A percentile compares a stretch with the other conserved stretches of the same genome.
These are phyloP conservation scores for Pachypanchax playfairii DNA, from an alignment of 2,113 vertebrate genomes.

Conservation along the genomic window DNA sequence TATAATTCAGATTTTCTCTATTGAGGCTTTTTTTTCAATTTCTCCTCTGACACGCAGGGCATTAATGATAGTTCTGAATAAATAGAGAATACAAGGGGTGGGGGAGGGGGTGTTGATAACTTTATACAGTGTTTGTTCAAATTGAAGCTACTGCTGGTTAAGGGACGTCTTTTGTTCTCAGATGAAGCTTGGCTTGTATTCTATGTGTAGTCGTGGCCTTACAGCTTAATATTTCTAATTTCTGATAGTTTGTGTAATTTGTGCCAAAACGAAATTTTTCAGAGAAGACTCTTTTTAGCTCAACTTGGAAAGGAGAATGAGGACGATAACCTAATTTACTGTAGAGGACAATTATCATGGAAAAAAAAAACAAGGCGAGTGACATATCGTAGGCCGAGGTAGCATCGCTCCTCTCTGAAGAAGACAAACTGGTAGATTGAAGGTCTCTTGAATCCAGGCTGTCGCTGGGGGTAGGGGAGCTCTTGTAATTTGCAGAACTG, in stretches of 20 bases:
- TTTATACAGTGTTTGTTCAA: slow-evolving; percentile 69
- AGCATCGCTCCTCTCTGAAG: slow-evolving; percentile 68
- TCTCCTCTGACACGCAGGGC: slow-evolving; percentile 50
- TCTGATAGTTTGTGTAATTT: slow-evolving; percentile 37
- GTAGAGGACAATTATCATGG: slow-evolving; percentile 54
- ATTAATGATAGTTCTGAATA: slow-evolving; percentile 66
- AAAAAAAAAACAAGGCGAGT: slow-evolving; percentile 41
- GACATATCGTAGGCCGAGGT: slow-evolving; percentile 63
- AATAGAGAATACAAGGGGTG: slow-evolving; percentile 52
- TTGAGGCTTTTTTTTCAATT: slow-evolving; percentile 28
- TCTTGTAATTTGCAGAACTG: slow-evolving; percentile 77
- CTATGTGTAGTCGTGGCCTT: slow-evolving; percentile 49
- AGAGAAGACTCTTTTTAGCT: slow-evolving; percentile 38
- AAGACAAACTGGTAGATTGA: slow-evolving; percentile 73
- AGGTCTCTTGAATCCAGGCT: slow-evolving; percentile 74
- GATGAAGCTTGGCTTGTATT: slow-evolving; percentile 45
- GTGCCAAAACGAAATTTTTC: slow-evolving; percentile 40
- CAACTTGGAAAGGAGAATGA: slow-evolving; percentile 51
- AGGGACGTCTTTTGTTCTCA: slow-evolving; percentile 51
- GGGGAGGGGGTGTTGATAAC: slow-evolving; percentile 56
- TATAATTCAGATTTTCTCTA: slow-evolving; percentile 46
- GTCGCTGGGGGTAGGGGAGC: slow-evolving; percentile 76
- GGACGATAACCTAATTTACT: slow-evolving; percentile 53
- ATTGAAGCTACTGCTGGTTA: slow-evolving; percentile 52
- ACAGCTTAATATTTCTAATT: slow-evolving; percentile 49